Evolutionary conservation across 2,113 vertebrate genomes (phyloP).

Genomic region (Bombycilla garrulus): DNA sequence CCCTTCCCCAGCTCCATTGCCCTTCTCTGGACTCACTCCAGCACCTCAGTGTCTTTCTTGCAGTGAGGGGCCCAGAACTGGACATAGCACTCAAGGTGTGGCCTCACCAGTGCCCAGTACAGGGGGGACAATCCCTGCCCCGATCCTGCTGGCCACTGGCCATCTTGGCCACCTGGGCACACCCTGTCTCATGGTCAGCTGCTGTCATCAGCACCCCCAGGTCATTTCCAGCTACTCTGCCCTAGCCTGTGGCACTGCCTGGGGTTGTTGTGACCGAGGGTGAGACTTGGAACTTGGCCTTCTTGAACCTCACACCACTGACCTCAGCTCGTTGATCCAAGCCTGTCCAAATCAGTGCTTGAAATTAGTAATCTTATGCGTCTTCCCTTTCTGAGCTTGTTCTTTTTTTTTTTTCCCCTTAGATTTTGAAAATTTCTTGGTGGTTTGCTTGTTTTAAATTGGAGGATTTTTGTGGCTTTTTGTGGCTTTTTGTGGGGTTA

Average conservation of each 20-base stretch:
- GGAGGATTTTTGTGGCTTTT: not conserved
- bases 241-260: not conserved
- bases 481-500: rapidly evolving
- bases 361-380: not conserved
- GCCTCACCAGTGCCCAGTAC: not conserved
- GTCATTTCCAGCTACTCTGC: not conserved
- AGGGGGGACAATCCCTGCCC: not conserved
- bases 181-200: not conserved
- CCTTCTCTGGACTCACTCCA: no score
- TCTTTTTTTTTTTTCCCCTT: not conserved
- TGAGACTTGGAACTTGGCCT: rapidly evolving
- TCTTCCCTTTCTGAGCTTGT: not conserved
- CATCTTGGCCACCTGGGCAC: not conserved
- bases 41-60: no score
- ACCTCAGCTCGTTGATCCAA: not conserved
- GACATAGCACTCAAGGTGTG: no score
- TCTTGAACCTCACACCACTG: not conserved
- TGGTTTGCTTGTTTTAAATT: not conserved
- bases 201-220: not conserved
- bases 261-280: not conserved
- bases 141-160: not conserved
- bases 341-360: not conserved
- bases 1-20: no score
- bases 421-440: not conserved
- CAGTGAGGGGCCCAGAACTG: no score